phyloP scores from a whole-genome alignment of 2,888 invertebrate species.

The Eupithecia vulgata region DNA sequence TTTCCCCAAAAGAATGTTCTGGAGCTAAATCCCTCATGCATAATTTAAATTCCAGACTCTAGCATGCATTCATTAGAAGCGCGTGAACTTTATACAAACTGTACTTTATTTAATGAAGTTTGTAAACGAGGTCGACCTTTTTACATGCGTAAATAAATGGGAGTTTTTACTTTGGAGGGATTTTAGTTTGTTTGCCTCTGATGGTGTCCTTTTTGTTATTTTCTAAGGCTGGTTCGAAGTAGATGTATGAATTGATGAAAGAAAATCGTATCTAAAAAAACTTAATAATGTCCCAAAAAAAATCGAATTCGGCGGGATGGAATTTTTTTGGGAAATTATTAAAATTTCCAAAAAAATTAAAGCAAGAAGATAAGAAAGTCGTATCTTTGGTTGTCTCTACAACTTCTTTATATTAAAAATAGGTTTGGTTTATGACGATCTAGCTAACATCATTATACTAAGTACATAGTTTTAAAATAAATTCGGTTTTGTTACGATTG shows the following conservation, averaged over 20 bases:
- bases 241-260: neutral
- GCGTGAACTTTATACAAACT: constrained; percentile 37
- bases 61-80: constrained; percentile 32
- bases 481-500: neutral
- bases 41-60: constrained; percentile 30
- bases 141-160: constrained; percentile 25
- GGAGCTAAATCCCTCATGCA: constrained; percentile 33
- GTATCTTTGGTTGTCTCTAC: neutral
- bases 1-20: constrained; percentile 23
- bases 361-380: too few species aligned
- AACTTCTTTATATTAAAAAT: neutral
- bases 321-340: too few species aligned
- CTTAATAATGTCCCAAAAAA: too few species aligned
- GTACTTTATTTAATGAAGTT: constrained; percentile 42
- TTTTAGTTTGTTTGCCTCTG: constrained; percentile 14
- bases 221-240: neutral
- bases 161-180: constrained; percentile 22
- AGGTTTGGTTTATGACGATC: too few species aligned
- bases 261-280: too few species aligned
- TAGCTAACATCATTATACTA: neutral
- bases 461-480: neutral
- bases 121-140: constrained; percentile 37
- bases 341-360: too few species aligned
- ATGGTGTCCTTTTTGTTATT: neutral
- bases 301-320: too few species aligned